Base-by-base conservation (phyloP, 2,797 vertebrate genomes). In the Rallus crepitans region DNA sequence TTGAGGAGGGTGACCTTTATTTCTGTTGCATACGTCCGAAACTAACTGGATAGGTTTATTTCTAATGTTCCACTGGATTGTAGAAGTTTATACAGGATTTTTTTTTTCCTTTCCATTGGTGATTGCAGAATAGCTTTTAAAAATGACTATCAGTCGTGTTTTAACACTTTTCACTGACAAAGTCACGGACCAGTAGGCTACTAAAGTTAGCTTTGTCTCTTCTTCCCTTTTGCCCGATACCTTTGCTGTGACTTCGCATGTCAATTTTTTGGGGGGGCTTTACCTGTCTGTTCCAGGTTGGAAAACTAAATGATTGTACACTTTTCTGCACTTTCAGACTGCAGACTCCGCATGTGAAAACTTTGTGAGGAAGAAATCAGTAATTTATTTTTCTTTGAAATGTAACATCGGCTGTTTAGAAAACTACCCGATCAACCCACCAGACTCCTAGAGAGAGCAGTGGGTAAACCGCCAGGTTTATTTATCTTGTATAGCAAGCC, bases 291-390 rank as follows among this genome's bases (percentile, higher is more conserved):
- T 97, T 95, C 91, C 85, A 84, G 95, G 84, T 93, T 78, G 72
- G 88, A 97, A 93, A 97, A 91, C 83, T 94, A 84, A 93, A 94
- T 96, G 90, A 97, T 96, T 97, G 68, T 97, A 96, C 71, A 82
- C 80, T 95, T 96, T 82, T 94, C 95, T 97, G 88, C 86, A 90
- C 90, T 96, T 96, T 94, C 87, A 87, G 82, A 93, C 87, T 95
- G 82, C 87, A 97, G 93, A 84, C 72, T 95, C 92, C 95, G 95
- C 94, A 79, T 94, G 93, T 96, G 90, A 92, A 97, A 96, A 94
- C 75, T 42, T 91, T 82, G 86, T 86, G 94, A 97, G 93, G 78
- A 93, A 95, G 55, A 93, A 89, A 72, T 94, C 24, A 72, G 55
- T 92, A 76, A 63, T 27, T 47, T 37, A 42, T 89, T 73, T 30